phyloP scores from a whole-genome alignment of 2,888 invertebrate species.

The Geophilus truncorum region DNA sequence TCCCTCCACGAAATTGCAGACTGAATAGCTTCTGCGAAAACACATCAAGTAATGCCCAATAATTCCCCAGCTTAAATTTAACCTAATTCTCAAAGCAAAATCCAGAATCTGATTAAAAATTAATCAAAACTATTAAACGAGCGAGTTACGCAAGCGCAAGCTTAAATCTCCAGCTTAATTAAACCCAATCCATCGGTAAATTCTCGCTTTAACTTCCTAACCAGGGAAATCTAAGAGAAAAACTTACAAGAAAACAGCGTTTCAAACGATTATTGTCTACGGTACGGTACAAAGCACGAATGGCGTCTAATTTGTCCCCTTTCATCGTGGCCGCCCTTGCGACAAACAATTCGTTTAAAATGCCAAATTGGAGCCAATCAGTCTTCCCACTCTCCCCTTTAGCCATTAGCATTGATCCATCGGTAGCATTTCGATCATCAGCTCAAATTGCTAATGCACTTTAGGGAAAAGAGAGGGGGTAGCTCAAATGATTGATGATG shows the following conservation, averaged over 20 bases:
- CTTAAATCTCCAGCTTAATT: too few relatives aligned
- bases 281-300: too few relatives aligned
- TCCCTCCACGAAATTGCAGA: background rate
- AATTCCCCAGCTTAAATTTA: background rate
- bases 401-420: conserved; percentile 20
- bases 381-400: background rate
- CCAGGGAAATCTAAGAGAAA: too few relatives aligned
- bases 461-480: background rate
- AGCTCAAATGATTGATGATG: conserved; percentile 17
- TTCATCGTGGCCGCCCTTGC: background rate
- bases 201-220: too few relatives aligned
- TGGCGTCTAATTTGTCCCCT: background rate
- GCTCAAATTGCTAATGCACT: conserved; percentile 24
- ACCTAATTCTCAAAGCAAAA: too few relatives aligned
- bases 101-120: too few relatives aligned
- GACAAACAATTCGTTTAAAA: background rate
- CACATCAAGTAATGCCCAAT: background rate
- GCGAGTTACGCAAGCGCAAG: too few relatives aligned
- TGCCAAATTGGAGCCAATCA: conserved; percentile 5
- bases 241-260: too few relatives aligned
- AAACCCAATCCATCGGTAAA: too few relatives aligned
- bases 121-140: too few relatives aligned
- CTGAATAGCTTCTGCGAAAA: background rate
- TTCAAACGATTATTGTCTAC: too few relatives aligned
- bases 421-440: conserved; percentile 27